Percentiles rank a stretch among this genome's conserved stretches.
Evolutionary conservation across 2,113 vertebrate genomes (phyloP).

Genomic region (zebrafish (Danio rerio)): DNA sequence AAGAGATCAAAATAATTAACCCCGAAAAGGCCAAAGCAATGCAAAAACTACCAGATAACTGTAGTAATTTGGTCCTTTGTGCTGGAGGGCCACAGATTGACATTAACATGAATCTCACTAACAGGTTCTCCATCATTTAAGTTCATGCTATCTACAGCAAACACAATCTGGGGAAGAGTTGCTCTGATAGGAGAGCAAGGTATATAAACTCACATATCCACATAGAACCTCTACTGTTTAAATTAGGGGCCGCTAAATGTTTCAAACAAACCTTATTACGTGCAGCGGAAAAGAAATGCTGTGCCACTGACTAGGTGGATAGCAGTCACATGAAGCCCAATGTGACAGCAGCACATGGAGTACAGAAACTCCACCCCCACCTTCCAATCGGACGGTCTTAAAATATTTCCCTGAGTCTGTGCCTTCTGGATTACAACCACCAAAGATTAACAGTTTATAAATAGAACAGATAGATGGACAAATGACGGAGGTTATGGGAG

Average conservation of each 20-base stretch:
- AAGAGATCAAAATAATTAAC: too few species aligned
- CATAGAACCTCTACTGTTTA: background rate
- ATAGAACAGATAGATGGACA: slow-evolving; percentile 22
- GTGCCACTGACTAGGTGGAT: background rate
- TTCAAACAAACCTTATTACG: background rate
- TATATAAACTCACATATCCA: background rate
- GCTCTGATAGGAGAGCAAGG: background rate
- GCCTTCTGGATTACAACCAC: slow-evolving; percentile 33
- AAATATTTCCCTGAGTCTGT: slow-evolving; percentile 8
- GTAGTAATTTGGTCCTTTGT: background rate
- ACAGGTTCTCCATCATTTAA: background rate
- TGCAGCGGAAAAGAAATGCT: background rate
- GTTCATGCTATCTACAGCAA: background rate
- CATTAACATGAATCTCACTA: background rate
- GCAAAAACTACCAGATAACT: too few species aligned
- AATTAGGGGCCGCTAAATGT: slow-evolving; percentile 13
- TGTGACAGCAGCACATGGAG: slow-evolving; percentile 6
- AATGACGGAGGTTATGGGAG: background rate
- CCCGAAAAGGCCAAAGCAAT: too few species aligned
- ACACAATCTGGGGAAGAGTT: background rate
- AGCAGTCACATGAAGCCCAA: slow-evolving; percentile 11
- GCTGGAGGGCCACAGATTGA: background rate
- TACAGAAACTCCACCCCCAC: slow-evolving; percentile 8
- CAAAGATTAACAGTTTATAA: slow-evolving; percentile 11
- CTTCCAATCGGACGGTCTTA: background rate